These are phyloP conservation scores for Labeo catla DNA, from an alignment of 2,113 vertebrate genomes.

Conservation along the genomic window DNA sequence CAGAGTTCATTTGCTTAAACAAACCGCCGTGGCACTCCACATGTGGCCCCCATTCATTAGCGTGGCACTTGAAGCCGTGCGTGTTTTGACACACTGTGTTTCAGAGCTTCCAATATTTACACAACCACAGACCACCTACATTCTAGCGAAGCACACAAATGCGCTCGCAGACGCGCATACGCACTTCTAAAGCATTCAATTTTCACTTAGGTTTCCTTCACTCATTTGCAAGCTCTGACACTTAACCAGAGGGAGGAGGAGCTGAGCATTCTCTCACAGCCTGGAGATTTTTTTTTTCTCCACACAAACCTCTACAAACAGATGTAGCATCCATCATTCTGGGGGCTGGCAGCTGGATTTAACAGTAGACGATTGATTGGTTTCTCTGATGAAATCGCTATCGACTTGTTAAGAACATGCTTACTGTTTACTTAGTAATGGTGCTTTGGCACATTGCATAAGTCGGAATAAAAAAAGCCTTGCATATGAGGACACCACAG, in stretches of 20 bases:
- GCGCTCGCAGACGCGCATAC: constrained; percentile 5
- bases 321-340: constrained; percentile 25
- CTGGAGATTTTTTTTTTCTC: constrained; percentile 33
- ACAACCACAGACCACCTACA: constrained; percentile 75
- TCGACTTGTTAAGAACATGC: constrained; percentile 7
- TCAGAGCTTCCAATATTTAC: constrained; percentile 71
- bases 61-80: constrained; percentile 62
- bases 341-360: constrained; percentile 37
- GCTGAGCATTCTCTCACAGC: constrained; percentile 63
- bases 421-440: constrained; percentile 38
- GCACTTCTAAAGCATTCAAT: constrained; percentile 58
- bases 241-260: constrained; percentile 58
- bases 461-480: neutral
- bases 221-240: constrained; percentile 42
- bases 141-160: constrained; percentile 45
- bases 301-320: constrained; percentile 45
- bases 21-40: constrained; percentile 67
- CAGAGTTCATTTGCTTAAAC: constrained; percentile 68
- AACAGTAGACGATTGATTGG: constrained; percentile 40
- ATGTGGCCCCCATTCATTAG: constrained; percentile 67
- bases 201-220: constrained; percentile 51
- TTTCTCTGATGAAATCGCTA: constrained; percentile 39
- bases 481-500: neutral
- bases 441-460: constrained; percentile 5
- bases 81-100: constrained; percentile 66